phyloP scores from a whole-genome alignment of 2,797 vertebrate genomes.

The Rhincodon typus region DNA sequence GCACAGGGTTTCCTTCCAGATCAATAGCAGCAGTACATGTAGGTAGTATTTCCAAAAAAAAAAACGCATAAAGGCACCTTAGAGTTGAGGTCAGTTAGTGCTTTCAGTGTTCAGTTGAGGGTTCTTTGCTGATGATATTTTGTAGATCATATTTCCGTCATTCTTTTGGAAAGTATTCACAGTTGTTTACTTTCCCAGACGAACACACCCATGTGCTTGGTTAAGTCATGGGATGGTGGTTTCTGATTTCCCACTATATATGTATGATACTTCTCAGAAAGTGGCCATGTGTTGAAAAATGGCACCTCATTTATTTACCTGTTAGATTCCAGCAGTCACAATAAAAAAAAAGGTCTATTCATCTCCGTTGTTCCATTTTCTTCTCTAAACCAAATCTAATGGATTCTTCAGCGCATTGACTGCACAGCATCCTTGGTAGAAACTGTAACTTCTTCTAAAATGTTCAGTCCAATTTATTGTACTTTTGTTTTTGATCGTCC shows the following conservation, averaged over 20 bases:
- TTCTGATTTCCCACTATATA: background rate
- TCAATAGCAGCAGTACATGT: background rate
- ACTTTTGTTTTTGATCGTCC: background rate
- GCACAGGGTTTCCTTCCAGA: background rate
- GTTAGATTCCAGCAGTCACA: background rate
- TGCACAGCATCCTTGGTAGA: background rate
- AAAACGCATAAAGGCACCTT: background rate
- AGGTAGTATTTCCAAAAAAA: background rate
- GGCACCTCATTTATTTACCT: background rate
- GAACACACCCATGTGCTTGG: background rate
- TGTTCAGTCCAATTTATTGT: background rate
- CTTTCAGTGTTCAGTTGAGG: background rate
- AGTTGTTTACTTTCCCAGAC: background rate
- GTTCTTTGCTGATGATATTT: background rate
- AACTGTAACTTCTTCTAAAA: background rate
- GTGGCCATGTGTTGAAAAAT: background rate
- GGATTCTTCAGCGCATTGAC: background rate
- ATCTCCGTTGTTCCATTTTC: background rate
- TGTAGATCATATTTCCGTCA: background rate
- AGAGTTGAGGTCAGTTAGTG: background rate
- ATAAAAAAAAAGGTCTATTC: background rate
- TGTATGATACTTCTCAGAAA: background rate
- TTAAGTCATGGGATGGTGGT: background rate
- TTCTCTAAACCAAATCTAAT: background rate
- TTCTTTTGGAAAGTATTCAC: background rate